These are phyloP conservation scores for Nerophis ophidion DNA, from an alignment of 2,113 vertebrate genomes.

Conservation along the genomic window DNA sequence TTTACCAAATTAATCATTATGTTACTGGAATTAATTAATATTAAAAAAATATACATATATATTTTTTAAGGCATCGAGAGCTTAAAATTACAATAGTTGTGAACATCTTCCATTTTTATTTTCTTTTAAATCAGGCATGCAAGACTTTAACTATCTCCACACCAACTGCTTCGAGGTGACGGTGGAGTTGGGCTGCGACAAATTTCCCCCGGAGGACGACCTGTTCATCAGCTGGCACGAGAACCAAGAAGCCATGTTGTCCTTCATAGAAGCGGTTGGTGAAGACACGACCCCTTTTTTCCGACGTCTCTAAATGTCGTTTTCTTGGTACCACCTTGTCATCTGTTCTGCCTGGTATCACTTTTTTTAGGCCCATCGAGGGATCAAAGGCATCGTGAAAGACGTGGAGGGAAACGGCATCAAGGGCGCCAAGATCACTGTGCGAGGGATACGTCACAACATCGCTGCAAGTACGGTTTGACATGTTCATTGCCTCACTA, in stretches of 20 bases:
- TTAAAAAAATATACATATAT: no score
- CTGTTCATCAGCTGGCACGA: conserved; percentile 82
- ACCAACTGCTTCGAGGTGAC: conserved; percentile 97
- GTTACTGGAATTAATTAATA: no score
- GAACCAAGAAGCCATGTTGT: conserved; percentile 84
- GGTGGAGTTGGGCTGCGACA: conserved; percentile 88
- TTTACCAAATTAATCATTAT: no score
- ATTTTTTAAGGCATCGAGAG: no score
- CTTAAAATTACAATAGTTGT: no score
- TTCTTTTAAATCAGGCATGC: conserved; percentile 79
- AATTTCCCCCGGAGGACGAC: conserved; percentile 85
- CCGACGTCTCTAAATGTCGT: background rate
- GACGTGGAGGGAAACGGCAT: conserved; percentile 83
- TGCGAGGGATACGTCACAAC: conserved; percentile 86
- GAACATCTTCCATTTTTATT: background rate
- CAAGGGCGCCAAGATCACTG: conserved; percentile 82
- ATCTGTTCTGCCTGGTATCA: background rate
- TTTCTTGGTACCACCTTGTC: background rate
- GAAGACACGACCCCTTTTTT: background rate
- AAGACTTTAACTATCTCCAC: conserved; percentile 97
- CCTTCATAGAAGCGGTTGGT: conserved; percentile 82
- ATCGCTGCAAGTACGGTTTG: conserved; percentile 77
- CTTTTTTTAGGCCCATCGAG: conserved; percentile 80
- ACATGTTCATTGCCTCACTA: background rate
- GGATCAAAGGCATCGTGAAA: conserved; percentile 88